Evolutionary conservation across 2,888 invertebrate genomes (phyloP), one percentile per base, ranked within the genome.

Genomic region (Trissonchulus sp.): DNA sequence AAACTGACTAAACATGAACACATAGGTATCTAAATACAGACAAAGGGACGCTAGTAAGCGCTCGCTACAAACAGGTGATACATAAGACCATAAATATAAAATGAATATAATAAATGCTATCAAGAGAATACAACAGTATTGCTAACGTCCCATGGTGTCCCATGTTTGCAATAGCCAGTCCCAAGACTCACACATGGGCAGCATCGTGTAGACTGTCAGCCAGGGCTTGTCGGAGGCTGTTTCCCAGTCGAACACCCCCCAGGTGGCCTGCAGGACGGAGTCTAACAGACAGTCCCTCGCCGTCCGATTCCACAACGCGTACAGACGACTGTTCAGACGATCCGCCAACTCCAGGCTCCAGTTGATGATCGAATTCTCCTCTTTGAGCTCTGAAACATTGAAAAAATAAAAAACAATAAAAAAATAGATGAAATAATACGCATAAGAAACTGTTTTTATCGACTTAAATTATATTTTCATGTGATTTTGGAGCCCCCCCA

Each of bases 231-330:
- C 97, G 88, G 77, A 97, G 88, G 74, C 91, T 90, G 87, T 94
- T 93, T 93, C 93, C 23, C 94, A 89, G 88, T 97, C 97, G 84
- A 92, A 92, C 77, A 97, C 93, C 74, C 96, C 96, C 93, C 93
- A 96, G 1, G 94, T 94, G 15, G 95, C 93, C 82, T 88, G 88
- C 37, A 88, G 84, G 33, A 93, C 92, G 0, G 95, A 95, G 88
- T 97, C 97, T 69, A 95, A 89, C 75, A 97, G 89, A 84, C 97
- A 97, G 88, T 97, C 96, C 38, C 97, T 97, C 18, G 94, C 93
- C 76, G 94, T 94, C 73, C 96, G 90, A 88, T 96, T 97, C 97
- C 96, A 97, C 77, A 97, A 89, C 73, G 95, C 94, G 87, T 93
- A 91, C 81, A 96, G 88, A 23, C 94, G 89, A 72, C 93, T 93